Percentiles rank a stretch among this genome's conserved stretches.
Evolutionary conservation across 2,113 vertebrate genomes (phyloP).

Genomic region (Pteronura brasiliensis): DNA sequence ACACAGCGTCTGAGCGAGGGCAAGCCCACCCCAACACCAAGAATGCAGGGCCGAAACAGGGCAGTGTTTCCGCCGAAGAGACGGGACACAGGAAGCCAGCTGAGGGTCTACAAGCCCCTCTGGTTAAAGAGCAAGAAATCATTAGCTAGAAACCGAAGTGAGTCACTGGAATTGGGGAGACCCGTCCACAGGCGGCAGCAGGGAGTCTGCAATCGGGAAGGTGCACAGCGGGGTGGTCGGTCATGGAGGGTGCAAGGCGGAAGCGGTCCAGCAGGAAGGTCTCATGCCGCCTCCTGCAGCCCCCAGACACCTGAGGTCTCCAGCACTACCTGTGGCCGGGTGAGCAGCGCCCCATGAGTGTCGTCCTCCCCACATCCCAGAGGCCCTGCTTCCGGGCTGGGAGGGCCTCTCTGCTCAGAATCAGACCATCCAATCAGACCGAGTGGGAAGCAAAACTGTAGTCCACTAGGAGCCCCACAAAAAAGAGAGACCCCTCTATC

Average conservation of each 20-base stretch:
- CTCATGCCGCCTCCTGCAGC: neutral
- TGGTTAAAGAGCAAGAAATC: too few species aligned
- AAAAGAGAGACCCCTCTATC: neutral
- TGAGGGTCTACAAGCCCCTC: too few species aligned
- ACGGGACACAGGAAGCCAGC: fast-evolving
- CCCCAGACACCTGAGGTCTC: neutral
- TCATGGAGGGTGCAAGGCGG: neutral
- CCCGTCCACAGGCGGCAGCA: too few species aligned
- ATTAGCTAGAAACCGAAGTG: too few species aligned
- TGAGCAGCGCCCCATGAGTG: fast-evolving
- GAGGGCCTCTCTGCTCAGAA: neutral
- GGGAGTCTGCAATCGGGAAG: fast-evolving
- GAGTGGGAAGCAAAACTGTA: fast-evolving
- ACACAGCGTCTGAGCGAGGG: fast-evolving
- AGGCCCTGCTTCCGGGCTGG: neutral
- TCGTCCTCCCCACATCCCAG: neutral
- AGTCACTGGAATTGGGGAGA: neutral
- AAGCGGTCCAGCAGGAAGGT: fast-evolving
- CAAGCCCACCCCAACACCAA: neutral
- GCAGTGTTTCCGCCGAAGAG: neutral
- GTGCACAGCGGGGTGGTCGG: neutral
- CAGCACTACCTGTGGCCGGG: fast-evolving
- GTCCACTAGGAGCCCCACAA: fast-evolving
- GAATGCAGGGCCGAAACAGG: fast-evolving
- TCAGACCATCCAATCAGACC: neutral